Percentiles rank a stretch among this genome's conserved stretches.
Conservation (phyloP, 2,113 vertebrate genomes). For the Perca flavescens region DNA sequence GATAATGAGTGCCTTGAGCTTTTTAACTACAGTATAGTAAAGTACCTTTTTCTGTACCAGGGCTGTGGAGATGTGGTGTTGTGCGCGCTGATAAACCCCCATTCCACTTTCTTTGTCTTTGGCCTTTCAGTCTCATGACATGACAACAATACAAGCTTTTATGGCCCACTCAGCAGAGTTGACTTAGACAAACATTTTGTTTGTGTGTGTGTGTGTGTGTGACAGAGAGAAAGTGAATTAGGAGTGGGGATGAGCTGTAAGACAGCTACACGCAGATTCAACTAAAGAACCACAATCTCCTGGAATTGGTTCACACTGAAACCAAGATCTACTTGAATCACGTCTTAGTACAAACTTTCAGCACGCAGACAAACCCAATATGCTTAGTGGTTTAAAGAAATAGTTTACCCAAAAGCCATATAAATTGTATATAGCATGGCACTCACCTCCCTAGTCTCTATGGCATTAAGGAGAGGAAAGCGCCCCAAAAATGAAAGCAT, state of each 20-base stretch:
- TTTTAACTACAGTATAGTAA: conserved; percentile 52
- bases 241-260: conserved; percentile 28
- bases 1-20: conserved; percentile 67
- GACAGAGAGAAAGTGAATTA: conserved; percentile 34
- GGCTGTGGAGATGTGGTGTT: conserved; percentile 44
- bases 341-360: conserved; percentile 3
- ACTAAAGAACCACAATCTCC: conserved; percentile 4
- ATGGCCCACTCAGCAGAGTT: conserved; percentile 41
- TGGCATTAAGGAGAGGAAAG: neutral
- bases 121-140: conserved; percentile 50
- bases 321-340: neutral
- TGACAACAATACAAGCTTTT: conserved; percentile 59
- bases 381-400: neutral
- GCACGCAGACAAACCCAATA: neutral
- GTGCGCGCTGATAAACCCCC: conserved; percentile 40
- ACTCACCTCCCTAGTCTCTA: neutral
- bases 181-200: conserved; percentile 54
- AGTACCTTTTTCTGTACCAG: conserved; percentile 46
- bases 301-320: neutral
- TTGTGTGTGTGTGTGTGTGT: conserved; percentile 27
- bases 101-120: conserved; percentile 48
- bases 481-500: neutral
- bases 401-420: neutral
- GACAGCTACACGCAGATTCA: conserved; percentile 5
- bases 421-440: neutral